Percentiles rank a stretch among this genome's conserved stretches.
Conservation (phyloP, 2,888 invertebrate species). For the Leucoma salicis region DNA sequence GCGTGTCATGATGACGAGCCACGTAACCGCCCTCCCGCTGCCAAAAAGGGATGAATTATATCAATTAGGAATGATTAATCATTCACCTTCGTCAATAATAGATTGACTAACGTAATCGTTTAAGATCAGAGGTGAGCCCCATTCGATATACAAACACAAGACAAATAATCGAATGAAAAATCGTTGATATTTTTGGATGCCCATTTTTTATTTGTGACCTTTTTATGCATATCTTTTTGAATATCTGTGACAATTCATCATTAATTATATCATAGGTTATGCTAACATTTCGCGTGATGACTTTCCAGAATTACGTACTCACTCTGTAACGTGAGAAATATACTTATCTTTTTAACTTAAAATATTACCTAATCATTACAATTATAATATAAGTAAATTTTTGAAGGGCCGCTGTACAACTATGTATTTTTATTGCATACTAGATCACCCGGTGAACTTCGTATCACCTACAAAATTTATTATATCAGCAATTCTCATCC, state of each 20-base stretch:
- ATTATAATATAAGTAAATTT: neutral
- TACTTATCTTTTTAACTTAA: neutral
- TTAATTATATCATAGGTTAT: constrained; percentile 32
- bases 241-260: constrained; percentile 24
- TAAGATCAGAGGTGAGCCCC: constrained; percentile 61
- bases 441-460: no score
- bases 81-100: constrained; percentile 61
- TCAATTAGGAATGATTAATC: constrained; percentile 75
- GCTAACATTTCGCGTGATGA: constrained; percentile 28
- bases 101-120: constrained; percentile 71
- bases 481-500: no score
- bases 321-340: constrained; percentile 27
- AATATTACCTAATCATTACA: neutral
- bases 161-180: constrained; percentile 62
- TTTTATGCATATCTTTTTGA: constrained; percentile 29
- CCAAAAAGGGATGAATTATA: constrained; percentile 65
- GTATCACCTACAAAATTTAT: no score
- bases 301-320: constrained; percentile 19
- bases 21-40: constrained; percentile 52
- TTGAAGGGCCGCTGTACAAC: neutral
- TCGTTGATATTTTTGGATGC: constrained; percentile 32
- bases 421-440: no score
- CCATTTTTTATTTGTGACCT: constrained; percentile 39
- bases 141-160: constrained; percentile 62
- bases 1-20: constrained; percentile 66